A percentile compares a stretch with the other conserved stretches of the same genome.
phyloP scores from a whole-genome alignment of 2,797 vertebrate species.

The Acipenser ruthenus region DNA sequence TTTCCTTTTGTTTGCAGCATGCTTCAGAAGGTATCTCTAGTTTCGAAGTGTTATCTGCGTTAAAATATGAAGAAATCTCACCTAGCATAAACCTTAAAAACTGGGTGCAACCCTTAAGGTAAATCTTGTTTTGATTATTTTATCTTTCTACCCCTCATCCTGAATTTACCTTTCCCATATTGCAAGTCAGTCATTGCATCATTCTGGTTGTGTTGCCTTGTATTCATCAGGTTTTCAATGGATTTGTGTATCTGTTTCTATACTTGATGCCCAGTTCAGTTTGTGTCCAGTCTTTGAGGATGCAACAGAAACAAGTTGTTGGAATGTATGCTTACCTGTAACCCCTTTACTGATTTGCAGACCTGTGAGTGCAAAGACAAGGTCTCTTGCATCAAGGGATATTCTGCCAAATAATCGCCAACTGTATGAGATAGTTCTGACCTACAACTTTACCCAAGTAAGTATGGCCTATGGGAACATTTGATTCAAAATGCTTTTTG shows the following conservation, averaged over 20 bases:
- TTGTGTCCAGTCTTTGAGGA: no score
- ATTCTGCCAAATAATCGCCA: slow-evolving; percentile 91
- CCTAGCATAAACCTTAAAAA: slow-evolving; percentile 89
- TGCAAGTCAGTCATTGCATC: no score
- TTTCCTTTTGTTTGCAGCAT: slow-evolving; percentile 54
- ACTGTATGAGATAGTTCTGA: slow-evolving; percentile 87
- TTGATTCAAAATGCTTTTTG: neutral
- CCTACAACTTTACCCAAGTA: slow-evolving; percentile 93
- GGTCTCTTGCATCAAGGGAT: slow-evolving; percentile 82
- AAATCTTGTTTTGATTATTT: slow-evolving; percentile 16
- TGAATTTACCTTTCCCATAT: no score
- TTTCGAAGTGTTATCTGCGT: slow-evolving; percentile 81
- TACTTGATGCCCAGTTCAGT: neutral
- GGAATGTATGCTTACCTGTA: no score
- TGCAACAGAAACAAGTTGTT: neutral
- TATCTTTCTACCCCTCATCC: neutral
- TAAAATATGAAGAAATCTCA: slow-evolving; percentile 89
- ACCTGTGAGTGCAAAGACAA: slow-evolving; percentile 83
- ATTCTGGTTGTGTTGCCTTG: no score
- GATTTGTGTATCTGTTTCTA: no score
- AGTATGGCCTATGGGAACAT: slow-evolving; percentile 7
- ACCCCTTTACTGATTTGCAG: slow-evolving; percentile 44
- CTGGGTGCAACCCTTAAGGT: slow-evolving; percentile 96
- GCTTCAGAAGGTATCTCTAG: slow-evolving; percentile 88
- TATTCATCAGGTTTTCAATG: neutral